Base-by-base conservation (phyloP, 2,888 invertebrate genomes). In the Polyommatus icarus region DNA sequence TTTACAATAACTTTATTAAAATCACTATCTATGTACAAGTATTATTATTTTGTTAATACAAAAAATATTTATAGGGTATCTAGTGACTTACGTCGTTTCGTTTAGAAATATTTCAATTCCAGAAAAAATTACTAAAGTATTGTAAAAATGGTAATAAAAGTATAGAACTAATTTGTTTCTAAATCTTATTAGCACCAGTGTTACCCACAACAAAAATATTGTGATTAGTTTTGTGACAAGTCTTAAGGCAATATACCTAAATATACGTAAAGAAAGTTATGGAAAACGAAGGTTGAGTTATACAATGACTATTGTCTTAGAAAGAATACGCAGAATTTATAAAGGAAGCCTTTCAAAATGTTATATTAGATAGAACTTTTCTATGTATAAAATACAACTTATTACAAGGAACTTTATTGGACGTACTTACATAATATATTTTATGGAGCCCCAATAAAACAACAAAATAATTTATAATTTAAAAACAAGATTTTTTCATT, bases 1-100 rank as follows among this genome's bases (percentile, higher is more conserved):
- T 75, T 29, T 54, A 75, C 29, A 75, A 50, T 50, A 75, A 32
- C 29, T 75, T 75, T 75, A 75, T 75, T 75, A 75, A 75, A 75
- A 75, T 75, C 1, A 75, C 75, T 75, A 50, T 73, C 72, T 72
- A 54, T 75, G 29, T 75, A 75, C 75, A 75, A 75, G 24, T 46
- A 54, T 8, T 75, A 6, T 29, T 75, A 29, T 29, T 29, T 67
- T 29, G 29, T 67, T 67, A 67, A 32, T 67, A 67, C 67, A 67
- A 67, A 67, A 67, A 32, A 67, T 67, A 67, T 67, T 67, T 4
- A 24, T 32, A 67, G 67, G 29, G 29, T 29, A 67, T 67, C 32
- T 46, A 3, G 10, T 3, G 10, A 46, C 46, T 46, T 29, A 67
- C 24, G 29, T 67, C 29, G 29, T 67, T 32, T 67, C 67, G 67